Percentiles rank a stretch among this genome's conserved stretches.
These are phyloP conservation scores for Orussus abietinus DNA, from an alignment of 1,140 invertebrate species.

Conservation along the genomic window DNA sequence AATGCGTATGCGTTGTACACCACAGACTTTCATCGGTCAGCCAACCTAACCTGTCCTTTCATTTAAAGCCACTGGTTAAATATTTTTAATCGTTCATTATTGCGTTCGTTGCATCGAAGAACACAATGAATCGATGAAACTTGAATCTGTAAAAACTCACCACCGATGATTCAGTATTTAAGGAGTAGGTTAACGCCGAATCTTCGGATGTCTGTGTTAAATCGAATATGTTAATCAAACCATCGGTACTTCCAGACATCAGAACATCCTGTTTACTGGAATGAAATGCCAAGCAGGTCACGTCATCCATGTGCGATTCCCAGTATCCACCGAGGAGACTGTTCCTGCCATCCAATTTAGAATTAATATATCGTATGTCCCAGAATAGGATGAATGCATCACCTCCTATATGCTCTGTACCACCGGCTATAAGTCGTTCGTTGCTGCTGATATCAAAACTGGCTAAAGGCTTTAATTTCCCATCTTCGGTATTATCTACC, in stretches of 20 bases:
- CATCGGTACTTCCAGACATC: conserved; percentile 76
- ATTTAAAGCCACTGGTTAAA: too few relatives aligned
- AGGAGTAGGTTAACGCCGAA: conserved; percentile 71
- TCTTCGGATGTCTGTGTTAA: conserved; percentile 72
- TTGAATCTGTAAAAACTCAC: conserved; percentile 45
- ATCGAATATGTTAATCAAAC: conserved; percentile 83
- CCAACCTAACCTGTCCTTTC: conserved; percentile 48
- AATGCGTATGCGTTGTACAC: conserved; percentile 68
- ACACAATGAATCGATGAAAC: conserved; percentile 14
- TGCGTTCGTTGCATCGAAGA: too few relatives aligned
- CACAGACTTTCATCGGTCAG: conserved; percentile 54
- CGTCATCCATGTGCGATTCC: conserved; percentile 81
- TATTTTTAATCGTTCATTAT: too few relatives aligned
- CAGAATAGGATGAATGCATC: conserved; percentile 80
- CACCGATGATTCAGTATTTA: conserved; percentile 82
- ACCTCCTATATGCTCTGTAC: conserved; percentile 67
- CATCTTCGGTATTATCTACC: conserved; percentile 49
- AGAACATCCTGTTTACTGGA: conserved; percentile 64
- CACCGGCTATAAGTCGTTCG: conserved; percentile 70
- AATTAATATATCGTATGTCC: conserved; percentile 61
- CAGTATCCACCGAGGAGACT: conserved; percentile 77
- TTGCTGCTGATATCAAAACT: conserved; percentile 75
- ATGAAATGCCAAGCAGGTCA: conserved; percentile 79
- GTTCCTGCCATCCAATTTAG: conserved; percentile 41
- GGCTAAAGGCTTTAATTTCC: conserved; percentile 57